Evolutionary conservation across 1,140 invertebrate genomes (phyloP).

Genomic region (Penaeus chinensis): DNA sequence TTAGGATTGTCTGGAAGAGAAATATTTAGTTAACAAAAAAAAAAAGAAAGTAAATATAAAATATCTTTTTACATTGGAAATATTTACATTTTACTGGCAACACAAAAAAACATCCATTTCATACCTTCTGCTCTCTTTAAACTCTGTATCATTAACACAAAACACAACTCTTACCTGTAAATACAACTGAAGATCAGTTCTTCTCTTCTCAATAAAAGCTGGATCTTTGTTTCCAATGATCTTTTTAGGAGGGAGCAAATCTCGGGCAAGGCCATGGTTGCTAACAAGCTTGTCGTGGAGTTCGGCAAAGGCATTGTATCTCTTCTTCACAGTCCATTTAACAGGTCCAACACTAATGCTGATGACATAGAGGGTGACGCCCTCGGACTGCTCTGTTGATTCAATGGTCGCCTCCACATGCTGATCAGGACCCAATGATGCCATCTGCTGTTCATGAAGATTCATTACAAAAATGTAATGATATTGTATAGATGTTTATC

Average conservation of each 20-base stretch:
- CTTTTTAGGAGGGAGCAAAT: conserved; percentile 91
- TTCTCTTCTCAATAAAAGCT: conserved; percentile 85
- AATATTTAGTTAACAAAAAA: neutral
- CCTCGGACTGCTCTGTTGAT: conserved; percentile 37
- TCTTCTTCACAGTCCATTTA: conserved; percentile 84
- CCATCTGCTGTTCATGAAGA: conserved; percentile 48
- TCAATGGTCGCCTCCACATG: conserved; percentile 32
- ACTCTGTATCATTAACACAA: conserved; percentile 54
- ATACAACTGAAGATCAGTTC: conserved; percentile 83
- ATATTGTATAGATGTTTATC: no score
- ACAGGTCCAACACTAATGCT: conserved; percentile 77
- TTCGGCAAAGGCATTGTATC: conserved; percentile 90
- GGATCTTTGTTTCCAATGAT: conserved; percentile 83
- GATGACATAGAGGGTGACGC: conserved; percentile 73
- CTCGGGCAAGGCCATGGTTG: conserved; percentile 78
- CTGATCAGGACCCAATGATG: conserved; percentile 38
- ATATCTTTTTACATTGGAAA: conserved; percentile 53
- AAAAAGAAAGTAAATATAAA: neutral
- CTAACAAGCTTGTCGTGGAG: conserved; percentile 84
- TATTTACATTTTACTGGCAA: conserved; percentile 52
- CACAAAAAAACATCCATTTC: neutral
- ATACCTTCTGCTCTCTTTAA: neutral
- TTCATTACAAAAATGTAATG: neutral
- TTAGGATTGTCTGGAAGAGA: conserved; percentile 51
- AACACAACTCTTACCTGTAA: conserved; percentile 73